Evolutionary conservation across 2,888 invertebrate genomes (phyloP), one percentile per base, ranked within the genome.

Genomic region (Dastarcus helophoroides): DNA sequence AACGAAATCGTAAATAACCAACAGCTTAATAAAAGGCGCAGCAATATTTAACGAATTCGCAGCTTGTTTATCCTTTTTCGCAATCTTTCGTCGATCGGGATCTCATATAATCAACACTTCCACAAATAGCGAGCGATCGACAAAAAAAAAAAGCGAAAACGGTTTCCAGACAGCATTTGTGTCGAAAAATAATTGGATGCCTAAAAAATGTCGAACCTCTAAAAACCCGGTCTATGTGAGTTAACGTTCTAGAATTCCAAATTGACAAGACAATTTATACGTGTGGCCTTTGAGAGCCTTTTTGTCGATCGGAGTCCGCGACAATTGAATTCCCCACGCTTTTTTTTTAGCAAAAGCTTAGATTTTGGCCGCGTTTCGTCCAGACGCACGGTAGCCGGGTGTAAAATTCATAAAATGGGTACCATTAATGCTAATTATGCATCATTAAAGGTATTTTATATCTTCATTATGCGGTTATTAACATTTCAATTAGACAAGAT

Each of bases 151-250:
- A 47, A 51, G 50, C 50, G 50, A 48, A 48, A 52, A 52, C 49
- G 44, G 47, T 50, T 45, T 48, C 47, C 50, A 44, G 47, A 47
- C 47, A 40, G 46, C 43, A 50, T 47, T 50, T 53, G 53, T 53
- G 53, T 53, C 48, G 53, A 48, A 54, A 56, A 54, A 55, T 55
- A 56, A 55, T 56, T 54, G 54, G 53, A 41, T 35, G 45, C 42
- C 46, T 50, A 54, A 54, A 48, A 47, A 54, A 53, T 52, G 50
- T 51, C 48, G 50, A 50, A 46, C 49, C 38, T 43, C 42, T 50
- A 53, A 53, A 53, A 53, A 53, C 49, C 48, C 43, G 51, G 48
- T 45, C 50, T 47, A 44, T 46, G 49, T 53, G 51, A 54, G 51
- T 54, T 53, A 52, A 45, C 48, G 50, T 48, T 49, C 53, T 49